These are phyloP conservation scores for Ooceraea biroi DNA, from an alignment of 1,140 invertebrate genomes.

Conservation along the genomic window DNA sequence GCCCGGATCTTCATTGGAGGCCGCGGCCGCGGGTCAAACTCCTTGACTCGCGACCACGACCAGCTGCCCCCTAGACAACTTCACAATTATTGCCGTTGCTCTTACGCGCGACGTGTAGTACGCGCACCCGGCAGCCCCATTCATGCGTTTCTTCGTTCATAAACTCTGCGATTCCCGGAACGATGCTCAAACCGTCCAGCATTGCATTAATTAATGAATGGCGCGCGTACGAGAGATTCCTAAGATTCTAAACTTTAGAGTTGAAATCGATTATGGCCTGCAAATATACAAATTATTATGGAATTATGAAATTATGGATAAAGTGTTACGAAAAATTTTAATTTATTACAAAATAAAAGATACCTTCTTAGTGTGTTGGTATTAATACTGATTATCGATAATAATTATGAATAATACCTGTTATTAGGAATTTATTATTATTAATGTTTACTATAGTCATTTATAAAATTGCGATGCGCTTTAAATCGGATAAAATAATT, in stretches of 20 bases:
- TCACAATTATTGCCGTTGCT: slow-evolving; percentile 63
- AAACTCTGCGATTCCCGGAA: slow-evolving; percentile 58
- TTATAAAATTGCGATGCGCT: not conserved
- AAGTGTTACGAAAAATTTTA: too few relatives aligned
- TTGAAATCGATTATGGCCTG: not conserved
- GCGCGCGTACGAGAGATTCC: not conserved
- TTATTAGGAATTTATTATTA: slow-evolving; percentile 11
- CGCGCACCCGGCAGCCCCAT: slow-evolving; percentile 15
- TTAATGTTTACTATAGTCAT: not conserved
- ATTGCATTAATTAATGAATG: slow-evolving; percentile 27
- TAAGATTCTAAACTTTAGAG: not conserved
- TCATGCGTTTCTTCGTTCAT: slow-evolving; percentile 60
- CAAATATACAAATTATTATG: too few relatives aligned
- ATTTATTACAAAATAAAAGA: not conserved
- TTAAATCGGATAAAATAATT: slow-evolving; percentile 18
- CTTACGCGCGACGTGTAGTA: slow-evolving; percentile 39
- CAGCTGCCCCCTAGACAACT: slow-evolving; percentile 79
- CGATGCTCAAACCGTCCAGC: not conserved
- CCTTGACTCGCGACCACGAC: slow-evolving; percentile 77
- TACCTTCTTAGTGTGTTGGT: not conserved
- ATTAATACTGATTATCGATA: not conserved
- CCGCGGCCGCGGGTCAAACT: slow-evolving; percentile 79
- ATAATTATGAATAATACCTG: not conserved
- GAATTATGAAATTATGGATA: too few relatives aligned
- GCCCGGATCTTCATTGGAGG: slow-evolving; percentile 73